Evolutionary conservation across 2,797 vertebrate species (phyloP).

Genomic region (Poecilia gillii): DNA sequence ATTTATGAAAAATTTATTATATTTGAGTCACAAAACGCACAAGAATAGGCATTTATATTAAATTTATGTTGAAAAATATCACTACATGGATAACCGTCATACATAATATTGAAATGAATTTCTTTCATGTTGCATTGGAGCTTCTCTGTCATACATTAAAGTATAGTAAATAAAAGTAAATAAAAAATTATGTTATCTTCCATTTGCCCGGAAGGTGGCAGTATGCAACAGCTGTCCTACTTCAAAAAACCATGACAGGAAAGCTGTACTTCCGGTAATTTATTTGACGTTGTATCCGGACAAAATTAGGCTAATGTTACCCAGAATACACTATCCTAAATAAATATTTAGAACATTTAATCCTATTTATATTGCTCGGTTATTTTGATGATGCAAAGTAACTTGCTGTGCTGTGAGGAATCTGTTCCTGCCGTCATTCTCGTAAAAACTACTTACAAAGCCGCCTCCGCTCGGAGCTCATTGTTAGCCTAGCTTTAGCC

Average conservation of each 20-base stretch:
- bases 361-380: not conserved
- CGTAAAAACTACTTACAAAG: not conserved
- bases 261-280: constrained; percentile 28
- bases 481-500: constrained; percentile 71
- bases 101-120: not conserved
- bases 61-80: too few relatives aligned
- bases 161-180: not conserved
- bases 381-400: not conserved
- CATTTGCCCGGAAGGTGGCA: not conserved
- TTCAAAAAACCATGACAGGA: not conserved
- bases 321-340: constrained; percentile 22
- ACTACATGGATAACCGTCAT: not conserved
- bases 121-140: not conserved
- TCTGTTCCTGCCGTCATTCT: not conserved
- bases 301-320: constrained; percentile 42
- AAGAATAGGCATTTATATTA: too few relatives aligned
- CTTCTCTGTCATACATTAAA: not conserved
- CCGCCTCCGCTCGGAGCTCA: constrained; percentile 15
- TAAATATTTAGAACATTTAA: not conserved
- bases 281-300: constrained; percentile 56
- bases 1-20: too few relatives aligned
- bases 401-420: not conserved
- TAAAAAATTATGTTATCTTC: not conserved
- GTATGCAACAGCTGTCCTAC: not conserved
- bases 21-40: too few relatives aligned